A percentile compares a stretch with the other conserved stretches of the same genome.
Conservation (phyloP, 2,113 vertebrate species). For the Gobio gobio region DNA sequence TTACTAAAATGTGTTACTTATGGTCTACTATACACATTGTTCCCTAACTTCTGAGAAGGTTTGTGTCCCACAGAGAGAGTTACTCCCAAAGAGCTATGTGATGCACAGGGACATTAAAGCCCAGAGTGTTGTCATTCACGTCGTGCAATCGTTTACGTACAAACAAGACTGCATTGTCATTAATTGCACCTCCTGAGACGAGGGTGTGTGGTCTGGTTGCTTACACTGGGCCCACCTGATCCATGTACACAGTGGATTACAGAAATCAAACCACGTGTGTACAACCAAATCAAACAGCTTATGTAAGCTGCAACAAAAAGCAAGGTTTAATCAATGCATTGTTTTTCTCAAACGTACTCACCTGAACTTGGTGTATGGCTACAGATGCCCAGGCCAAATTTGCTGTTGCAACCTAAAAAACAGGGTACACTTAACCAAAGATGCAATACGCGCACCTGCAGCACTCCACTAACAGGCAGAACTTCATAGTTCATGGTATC, state of each 20-base stretch:
- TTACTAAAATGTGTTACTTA: background rate
- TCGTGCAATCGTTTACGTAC: constrained; percentile 54
- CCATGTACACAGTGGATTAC: constrained; percentile 73
- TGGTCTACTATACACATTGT: background rate
- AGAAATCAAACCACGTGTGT: constrained; percentile 60
- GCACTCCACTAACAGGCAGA: background rate
- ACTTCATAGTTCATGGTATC: background rate
- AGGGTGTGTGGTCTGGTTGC: constrained; percentile 66
- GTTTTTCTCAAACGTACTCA: constrained; percentile 64
- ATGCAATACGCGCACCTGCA: background rate
- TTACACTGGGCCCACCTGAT: constrained; percentile 67
- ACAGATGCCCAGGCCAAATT: constrained; percentile 96
- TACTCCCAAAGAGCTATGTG: constrained; percentile 62
- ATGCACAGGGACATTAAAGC: constrained; percentile 64
- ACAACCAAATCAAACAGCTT: constrained; percentile 71
- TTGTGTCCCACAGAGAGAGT: constrained; percentile 3
- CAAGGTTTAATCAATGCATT: background rate
- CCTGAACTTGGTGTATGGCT: constrained; percentile 98
- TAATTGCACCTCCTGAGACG: constrained; percentile 73
- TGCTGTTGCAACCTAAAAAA: constrained; percentile 91
- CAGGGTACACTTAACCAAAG: background rate
- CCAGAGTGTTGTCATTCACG: constrained; percentile 64
- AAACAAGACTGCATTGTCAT: constrained; percentile 68
- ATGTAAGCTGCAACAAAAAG: background rate
- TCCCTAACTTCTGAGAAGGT: background rate